phyloP scores from a whole-genome alignment of 2,888 invertebrate species.

The Epinotia bilunana region DNA sequence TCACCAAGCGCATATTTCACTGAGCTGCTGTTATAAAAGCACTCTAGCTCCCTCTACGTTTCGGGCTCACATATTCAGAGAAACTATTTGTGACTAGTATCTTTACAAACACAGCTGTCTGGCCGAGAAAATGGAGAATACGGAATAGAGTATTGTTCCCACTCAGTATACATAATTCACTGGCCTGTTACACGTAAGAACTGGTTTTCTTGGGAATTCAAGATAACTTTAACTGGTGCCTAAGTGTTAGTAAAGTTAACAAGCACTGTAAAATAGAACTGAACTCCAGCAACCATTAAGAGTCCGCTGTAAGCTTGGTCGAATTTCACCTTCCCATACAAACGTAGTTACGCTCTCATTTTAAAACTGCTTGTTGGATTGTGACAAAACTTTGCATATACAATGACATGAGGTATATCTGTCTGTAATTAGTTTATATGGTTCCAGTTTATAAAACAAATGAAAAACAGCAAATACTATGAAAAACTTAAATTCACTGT shows the following conservation, averaged over 20 bases:
- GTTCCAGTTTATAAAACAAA: no score
- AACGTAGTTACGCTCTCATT: no score
- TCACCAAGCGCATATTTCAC: neutral
- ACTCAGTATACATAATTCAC: slow-evolving; percentile 22
- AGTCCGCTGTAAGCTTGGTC: no score
- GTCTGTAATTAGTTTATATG: no score
- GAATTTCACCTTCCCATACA: no score
- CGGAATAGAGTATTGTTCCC: slow-evolving; percentile 27
- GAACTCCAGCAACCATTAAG: no score
- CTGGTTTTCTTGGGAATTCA: neutral
- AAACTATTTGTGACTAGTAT: slow-evolving; percentile 27
- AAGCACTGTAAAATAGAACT: neutral
- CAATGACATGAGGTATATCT: no score
- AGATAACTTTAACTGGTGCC: neutral
- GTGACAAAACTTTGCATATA: no score
- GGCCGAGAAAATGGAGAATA: slow-evolving; percentile 18
- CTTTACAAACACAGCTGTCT: slow-evolving; percentile 12
- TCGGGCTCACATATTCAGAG: slow-evolving; percentile 18
- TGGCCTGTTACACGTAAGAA: neutral
- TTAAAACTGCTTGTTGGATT: no score
- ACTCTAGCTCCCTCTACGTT: neutral
- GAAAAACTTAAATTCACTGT: no score
- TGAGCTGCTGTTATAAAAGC: slow-evolving; percentile 2
- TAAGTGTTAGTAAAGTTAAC: neutral
- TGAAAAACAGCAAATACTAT: no score